Evolutionary conservation across 2,888 invertebrate species (phyloP), one percentile per base, ranked within the genome.

Genomic region (Yponomeuta cagnagella): DNA sequence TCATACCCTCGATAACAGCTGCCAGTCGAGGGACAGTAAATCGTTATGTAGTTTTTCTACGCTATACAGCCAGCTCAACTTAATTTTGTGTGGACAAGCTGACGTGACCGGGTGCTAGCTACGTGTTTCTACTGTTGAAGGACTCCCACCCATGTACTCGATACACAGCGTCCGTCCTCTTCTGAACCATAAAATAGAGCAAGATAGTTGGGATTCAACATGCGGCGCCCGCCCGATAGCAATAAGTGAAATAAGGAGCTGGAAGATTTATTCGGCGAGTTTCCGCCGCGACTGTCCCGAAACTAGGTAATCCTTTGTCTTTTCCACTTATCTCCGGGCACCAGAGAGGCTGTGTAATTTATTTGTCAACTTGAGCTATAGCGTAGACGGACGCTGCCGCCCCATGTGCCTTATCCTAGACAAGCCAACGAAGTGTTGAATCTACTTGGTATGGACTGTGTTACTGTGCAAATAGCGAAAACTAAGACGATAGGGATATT

Each of bases 261-360:
- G 52, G 52, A 58, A 58, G 52, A 58, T 58, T 58, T 58, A 58
- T 58, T 58, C 52, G 52, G 15, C 52, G 52, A 58, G 52, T 58
- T 58, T 58, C 52, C 52, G 52, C 52, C 52, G 52, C 52, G 52
- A 58, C 52, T 58, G 52, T 58, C 52, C 76, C 73, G 76, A 76
- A 77, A 77, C 80, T 79, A 81, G 80, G 80, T 83, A 83, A 83
- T 84, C 84, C 82, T 83, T 83, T 82, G 80, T 83, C 80, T 80
- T 76, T 77, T 58, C 52, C 52, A 58, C 52, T 58, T 58, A 58
- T 58, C 52, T 58, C 52, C 52, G 15, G 52, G 52, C 52, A 58
- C 52, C 15, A 58, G 52, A 58, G 52, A 58, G 52, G 52, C 52
- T 58, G 52, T 58, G 52, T 58, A 58, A 58, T 58, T 58, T 58